Evolutionary conservation across 30 jellyfish, hydroid and myxozoan species (phyloP).

Genomic region (Chironex yamaguchii): DNA sequence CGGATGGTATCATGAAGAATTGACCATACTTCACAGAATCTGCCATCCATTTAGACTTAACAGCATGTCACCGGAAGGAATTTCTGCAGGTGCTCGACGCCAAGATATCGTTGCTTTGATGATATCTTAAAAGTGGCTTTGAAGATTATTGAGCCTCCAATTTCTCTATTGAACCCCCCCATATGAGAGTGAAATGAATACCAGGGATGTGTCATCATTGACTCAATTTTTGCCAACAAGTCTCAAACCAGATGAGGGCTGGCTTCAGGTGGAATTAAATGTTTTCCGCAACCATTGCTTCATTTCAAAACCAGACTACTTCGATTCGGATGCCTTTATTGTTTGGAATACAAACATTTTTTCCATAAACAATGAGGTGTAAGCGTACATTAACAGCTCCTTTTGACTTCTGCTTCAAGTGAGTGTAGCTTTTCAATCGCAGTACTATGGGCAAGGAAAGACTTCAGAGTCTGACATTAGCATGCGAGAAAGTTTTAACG

Average conservation of each 20-base stretch:
- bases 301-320: neutral
- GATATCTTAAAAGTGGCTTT: constrained; percentile 26
- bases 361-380: constrained; percentile 16
- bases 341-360: too few species aligned
- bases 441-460: constrained; percentile 47
- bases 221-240: constrained; percentile 28
- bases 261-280: neutral
- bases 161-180: neutral
- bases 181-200: neutral
- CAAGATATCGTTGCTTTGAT: constrained; percentile 25
- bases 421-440: constrained; percentile 54
- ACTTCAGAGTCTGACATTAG: constrained; percentile 31
- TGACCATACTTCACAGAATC: constrained; percentile 36
- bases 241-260: constrained; percentile 19
- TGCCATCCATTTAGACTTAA: constrained; percentile 9
- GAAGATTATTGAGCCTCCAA: constrained; percentile 10
- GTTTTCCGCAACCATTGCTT: constrained; percentile 2
- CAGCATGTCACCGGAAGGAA: neutral
- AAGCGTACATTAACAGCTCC: neutral
- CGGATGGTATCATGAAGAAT: constrained; percentile 50
- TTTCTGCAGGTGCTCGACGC: constrained; percentile 22
- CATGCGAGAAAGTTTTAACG: constrained; percentile 38
- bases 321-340: neutral
- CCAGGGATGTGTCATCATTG: constrained; percentile 31
- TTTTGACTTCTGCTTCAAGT: neutral